Percentiles rank a stretch among this genome's conserved stretches.
phyloP scores from a whole-genome alignment of 2,888 invertebrate genomes.

The Caradrina kadenii region DNA sequence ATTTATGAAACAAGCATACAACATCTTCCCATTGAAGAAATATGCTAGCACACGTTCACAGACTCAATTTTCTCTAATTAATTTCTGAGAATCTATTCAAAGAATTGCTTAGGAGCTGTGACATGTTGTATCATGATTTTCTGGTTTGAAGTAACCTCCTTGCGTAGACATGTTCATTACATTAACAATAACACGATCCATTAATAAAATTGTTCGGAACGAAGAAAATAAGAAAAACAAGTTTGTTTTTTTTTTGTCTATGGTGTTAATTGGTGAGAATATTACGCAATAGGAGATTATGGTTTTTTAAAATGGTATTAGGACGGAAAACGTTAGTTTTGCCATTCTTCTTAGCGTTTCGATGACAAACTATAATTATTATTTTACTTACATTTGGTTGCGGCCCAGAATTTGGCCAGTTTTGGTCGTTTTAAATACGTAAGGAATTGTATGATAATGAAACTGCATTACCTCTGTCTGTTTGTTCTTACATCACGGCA shows the following conservation, averaged over 20 bases:
- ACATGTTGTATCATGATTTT: slow-evolving; percentile 42
- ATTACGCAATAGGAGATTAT: slow-evolving; percentile 34
- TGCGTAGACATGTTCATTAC: slow-evolving; percentile 38
- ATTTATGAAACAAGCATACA: slow-evolving; percentile 5
- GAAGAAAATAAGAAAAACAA: slow-evolving; percentile 43
- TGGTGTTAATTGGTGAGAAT: slow-evolving; percentile 31
- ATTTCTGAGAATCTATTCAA: slow-evolving; percentile 9
- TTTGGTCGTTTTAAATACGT: no score
- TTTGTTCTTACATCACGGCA: no score
- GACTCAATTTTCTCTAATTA: slow-evolving; percentile 10
- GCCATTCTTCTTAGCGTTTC: no score
- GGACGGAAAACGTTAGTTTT: slow-evolving; percentile 3
- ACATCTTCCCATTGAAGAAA: background rate
- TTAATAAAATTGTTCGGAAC: slow-evolving; percentile 38
- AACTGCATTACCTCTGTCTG: no score
- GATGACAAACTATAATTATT: no score
- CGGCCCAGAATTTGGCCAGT: no score
- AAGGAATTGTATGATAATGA: no score
- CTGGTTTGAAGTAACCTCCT: slow-evolving; percentile 40
- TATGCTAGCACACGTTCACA: slow-evolving; percentile 21
- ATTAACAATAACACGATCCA: slow-evolving; percentile 37
- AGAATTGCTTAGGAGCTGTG: slow-evolving; percentile 19
- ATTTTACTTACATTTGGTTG: no score
- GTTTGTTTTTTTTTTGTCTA: slow-evolving; percentile 30
- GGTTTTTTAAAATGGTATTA: background rate